phyloP scores from a whole-genome alignment of 2,797 vertebrate species.

The Anolis apletophallus region DNA sequence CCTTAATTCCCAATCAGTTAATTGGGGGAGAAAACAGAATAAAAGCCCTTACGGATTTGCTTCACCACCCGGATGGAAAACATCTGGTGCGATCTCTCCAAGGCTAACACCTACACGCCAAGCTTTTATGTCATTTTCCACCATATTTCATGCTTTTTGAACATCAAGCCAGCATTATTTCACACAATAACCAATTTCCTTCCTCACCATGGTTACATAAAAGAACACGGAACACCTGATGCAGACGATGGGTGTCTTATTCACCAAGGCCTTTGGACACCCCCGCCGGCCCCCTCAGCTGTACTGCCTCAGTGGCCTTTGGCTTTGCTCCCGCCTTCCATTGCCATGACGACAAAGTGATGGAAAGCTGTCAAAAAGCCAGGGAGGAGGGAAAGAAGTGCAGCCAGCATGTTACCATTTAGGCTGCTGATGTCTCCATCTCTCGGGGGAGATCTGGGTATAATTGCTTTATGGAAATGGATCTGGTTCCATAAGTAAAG shows the following conservation, averaged over 20 bases:
- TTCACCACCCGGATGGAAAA: not conserved
- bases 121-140: not conserved
- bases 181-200: slow-evolving; percentile 56
- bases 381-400: slow-evolving; percentile 42
- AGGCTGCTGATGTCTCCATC: slow-evolving; percentile 72
- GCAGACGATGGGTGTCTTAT: slow-evolving; percentile 43
- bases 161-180: slow-evolving; percentile 35
- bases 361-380: slow-evolving; percentile 49
- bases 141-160: slow-evolving; percentile 21
- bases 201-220: slow-evolving; percentile 63
- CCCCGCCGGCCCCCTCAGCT: not conserved
- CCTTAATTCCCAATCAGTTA: no score
- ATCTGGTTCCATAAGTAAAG: slow-evolving; percentile 23
- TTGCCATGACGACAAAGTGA: slow-evolving; percentile 71
- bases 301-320: not conserved
- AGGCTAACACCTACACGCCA: not conserved
- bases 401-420: slow-evolving; percentile 53
- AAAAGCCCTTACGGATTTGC: not conserved
- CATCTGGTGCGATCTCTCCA: no score
- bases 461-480: slow-evolving; percentile 82
- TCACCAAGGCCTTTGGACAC: slow-evolving; percentile 10
- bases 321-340: not conserved
- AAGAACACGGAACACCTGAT: slow-evolving; percentile 30
- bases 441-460: slow-evolving; percentile 68
- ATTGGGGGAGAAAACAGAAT: no score